Base-by-base conservation (phyloP, 2,113 vertebrate species). In the Rhinolophus sinicus region DNA sequence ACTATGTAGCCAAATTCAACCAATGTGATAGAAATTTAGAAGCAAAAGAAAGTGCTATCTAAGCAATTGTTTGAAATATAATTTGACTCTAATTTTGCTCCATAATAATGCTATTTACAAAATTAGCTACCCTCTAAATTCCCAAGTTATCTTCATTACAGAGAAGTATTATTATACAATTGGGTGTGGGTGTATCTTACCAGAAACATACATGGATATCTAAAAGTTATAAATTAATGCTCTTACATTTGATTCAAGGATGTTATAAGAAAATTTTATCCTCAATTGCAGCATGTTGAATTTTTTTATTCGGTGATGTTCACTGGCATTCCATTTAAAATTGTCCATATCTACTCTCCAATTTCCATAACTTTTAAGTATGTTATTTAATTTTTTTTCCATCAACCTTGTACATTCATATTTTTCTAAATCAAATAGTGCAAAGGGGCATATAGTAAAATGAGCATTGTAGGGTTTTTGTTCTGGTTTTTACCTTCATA, bases 191-290 rank as follows among this genome's bases (percentile, higher is more conserved):
- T 73, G 58, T 96, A 95, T 77, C 85, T 96, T 86, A 96, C 84
- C 88, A 96, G 94, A 98, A 69, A 35, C 92, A 90, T 90, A 73
- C 92, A 77, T 89, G 33, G 88, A 92, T 96, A 96, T 64, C 38
- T 95, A 91, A 97, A 96, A 98, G 93, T 97, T 96, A 97, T 97
- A 86, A 90, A 94, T 35, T 65, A 88, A 65, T 44, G n/a, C 5
- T 56, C 62, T 65, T 93, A 70, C 73, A 47, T 96, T 97, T 97
- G 97, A 95, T 96, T 96, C 97, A 88, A 60, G 86, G 56, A n/a
- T 88, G 92, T 93, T 89, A 77, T 84, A 87, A 54, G 54, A 88
- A 95, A 64, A 90, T 38, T 4, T 64, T 97, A 60, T 82, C 70
- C 65, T 90, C 33, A 72, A 8, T 0, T 0, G 72, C 62, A 94